Percentiles rank a stretch among this genome's conserved stretches.
These are phyloP conservation scores for Synaphobranchus kaupii DNA, from an alignment of 2,797 vertebrate genomes.

Conservation along the genomic window DNA sequence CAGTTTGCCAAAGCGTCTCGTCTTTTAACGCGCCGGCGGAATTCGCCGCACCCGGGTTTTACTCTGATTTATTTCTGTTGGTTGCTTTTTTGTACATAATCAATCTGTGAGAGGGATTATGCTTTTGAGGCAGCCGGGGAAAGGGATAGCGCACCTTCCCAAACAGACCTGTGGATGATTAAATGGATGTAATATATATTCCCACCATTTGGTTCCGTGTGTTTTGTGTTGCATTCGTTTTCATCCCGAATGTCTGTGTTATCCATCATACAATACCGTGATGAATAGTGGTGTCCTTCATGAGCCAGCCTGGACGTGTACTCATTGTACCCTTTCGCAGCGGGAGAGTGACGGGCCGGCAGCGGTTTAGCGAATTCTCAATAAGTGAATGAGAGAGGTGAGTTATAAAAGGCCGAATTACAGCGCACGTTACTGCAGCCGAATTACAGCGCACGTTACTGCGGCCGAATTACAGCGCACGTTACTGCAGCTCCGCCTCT, in stretches of 20 bases:
- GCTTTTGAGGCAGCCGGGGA: constrained; percentile 19
- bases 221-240: constrained; percentile 72
- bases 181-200: constrained; percentile 78
- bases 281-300: constrained; percentile 75
- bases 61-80: constrained; percentile 44
- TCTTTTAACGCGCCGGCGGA: background rate
- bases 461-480: constrained; percentile 55
- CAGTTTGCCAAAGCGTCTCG: background rate
- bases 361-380: constrained; percentile 60
- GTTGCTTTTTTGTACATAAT: constrained; percentile 40
- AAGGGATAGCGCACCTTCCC: constrained; percentile 50
- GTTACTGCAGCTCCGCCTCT: constrained; percentile 42
- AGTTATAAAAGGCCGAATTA: constrained; percentile 68
- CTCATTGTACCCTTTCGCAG: constrained; percentile 77
- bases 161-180: constrained; percentile 66
- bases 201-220: constrained; percentile 66
- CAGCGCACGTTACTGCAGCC: constrained; percentile 43
- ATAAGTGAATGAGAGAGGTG: constrained; percentile 65
- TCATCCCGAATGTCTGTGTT: constrained; percentile 65
- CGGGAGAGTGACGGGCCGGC: constrained; percentile 61
- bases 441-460: too few relatives aligned
- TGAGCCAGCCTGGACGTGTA: constrained; percentile 69
- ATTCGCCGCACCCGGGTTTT: background rate
- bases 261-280: constrained; percentile 69
- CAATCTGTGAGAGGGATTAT: constrained; percentile 15